Evolutionary conservation across 1,140 invertebrate species (phyloP), one percentile per base, ranked within the genome.

Genomic region (Drosophila novamexicana): DNA sequence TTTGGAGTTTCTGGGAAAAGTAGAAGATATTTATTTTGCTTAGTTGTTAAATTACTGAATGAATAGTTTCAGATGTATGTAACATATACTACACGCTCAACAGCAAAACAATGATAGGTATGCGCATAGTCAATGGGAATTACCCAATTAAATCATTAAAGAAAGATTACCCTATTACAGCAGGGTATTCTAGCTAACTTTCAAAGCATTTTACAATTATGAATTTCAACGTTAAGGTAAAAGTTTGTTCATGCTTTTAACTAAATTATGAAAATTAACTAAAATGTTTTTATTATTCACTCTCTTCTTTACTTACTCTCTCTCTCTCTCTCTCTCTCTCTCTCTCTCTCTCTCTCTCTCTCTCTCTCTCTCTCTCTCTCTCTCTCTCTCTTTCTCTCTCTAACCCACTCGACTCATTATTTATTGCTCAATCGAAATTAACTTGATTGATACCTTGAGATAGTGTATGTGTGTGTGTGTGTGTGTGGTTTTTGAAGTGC

Each of bases 131-230:
- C 44, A 56, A 56, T 66, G 63, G 63, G 63, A 18, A 29, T 66
- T 66, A 47, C 63, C 63, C 63, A 66, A 56, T 56, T 47, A 42
- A 57, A 36, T 18, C 9, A 29, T 40, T n/a, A n/a, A n/a, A 5
- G 8, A 54, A 18, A 16, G 10, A 9, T 54, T 42, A 12, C 40
- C 40, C 5, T 40, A 0, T 6, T 6, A 40, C 12, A n/a, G 9
- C 36, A 40, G 47, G 12, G 47, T 6, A 50, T 7, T 29, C 3
- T 32, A 10, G 22, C 22, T 50, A 32, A 7, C 7, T 2, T 3
- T 8, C 10, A 6, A 49, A 29, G 22, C 8, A n/a, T 50, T 3
- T 36, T 2, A 14, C 14, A 14, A 14, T 18, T 18, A 18, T 18
- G 18, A 18, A 18, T 1, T 54, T 18, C 32, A 5, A 1, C 4